phyloP scores from a whole-genome alignment of 2,888 invertebrate genomes.

The Hirtodrosophila histrioides region DNA sequence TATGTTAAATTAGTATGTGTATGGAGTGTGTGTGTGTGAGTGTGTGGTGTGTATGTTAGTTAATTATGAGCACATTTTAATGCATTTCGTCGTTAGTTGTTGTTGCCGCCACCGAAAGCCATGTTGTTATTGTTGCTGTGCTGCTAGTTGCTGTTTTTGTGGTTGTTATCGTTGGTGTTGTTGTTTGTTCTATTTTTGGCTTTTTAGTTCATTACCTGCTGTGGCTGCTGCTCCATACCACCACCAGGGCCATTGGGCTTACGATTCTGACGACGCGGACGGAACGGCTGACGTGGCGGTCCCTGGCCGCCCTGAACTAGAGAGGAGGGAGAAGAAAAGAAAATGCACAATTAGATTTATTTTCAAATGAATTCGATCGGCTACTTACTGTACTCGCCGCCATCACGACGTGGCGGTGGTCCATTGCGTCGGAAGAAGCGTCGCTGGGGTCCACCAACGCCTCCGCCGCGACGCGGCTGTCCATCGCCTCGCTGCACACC shows the following conservation, averaged over 20 bases:
- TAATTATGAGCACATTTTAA: constrained; percentile 51
- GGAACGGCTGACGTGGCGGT: constrained; percentile 85
- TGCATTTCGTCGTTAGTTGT: constrained; percentile 52
- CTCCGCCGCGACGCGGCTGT: constrained; percentile 69
- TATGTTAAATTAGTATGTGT: constrained; percentile 19
- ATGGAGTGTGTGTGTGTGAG: constrained; percentile 9
- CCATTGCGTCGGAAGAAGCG: constrained; percentile 90
- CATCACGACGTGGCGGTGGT: constrained; percentile 79
- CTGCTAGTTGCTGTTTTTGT: constrained; percentile 47
- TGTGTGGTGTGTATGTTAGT: constrained; percentile 40
- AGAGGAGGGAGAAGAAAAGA: neutral
- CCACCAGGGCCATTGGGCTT: constrained; percentile 81
- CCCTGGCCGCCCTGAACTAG: constrained; percentile 73
- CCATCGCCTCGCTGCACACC: constrained; percentile 82
- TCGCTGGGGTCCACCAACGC: constrained; percentile 84
- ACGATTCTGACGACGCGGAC: constrained; percentile 82
- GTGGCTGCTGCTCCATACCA: constrained; percentile 81
- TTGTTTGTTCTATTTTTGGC: constrained; percentile 56
- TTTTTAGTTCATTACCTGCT: constrained; percentile 84
- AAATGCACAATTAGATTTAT: neutral
- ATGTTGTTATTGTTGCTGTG: constrained; percentile 35
- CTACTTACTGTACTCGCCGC: constrained; percentile 78
- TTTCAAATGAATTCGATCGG: neutral
- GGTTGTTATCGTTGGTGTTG: constrained; percentile 46
- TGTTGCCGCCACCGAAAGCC: constrained; percentile 67